These are phyloP conservation scores for Diarsia brunnea DNA, from an alignment of 2,888 invertebrate genomes.

Conservation along the genomic window DNA sequence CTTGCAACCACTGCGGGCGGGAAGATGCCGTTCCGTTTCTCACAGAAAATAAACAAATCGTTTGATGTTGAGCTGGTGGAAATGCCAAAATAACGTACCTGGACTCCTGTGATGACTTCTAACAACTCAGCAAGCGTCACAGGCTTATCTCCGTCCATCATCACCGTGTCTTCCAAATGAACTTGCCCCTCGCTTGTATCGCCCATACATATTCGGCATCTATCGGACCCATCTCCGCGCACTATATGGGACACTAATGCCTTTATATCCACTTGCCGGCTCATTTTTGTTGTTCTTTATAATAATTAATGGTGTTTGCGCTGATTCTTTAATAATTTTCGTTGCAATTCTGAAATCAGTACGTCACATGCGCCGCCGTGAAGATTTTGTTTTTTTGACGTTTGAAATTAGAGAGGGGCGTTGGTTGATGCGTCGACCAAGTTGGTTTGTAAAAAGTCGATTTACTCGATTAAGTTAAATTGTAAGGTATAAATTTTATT, in stretches of 20 bases:
- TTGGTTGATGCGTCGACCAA: not conserved
- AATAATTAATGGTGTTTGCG: slow-evolving; percentile 13
- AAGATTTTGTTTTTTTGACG: slow-evolving; percentile 57
- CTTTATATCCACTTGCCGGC: slow-evolving; percentile 84
- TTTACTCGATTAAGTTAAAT: not conserved
- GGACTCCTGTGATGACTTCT: slow-evolving; percentile 84
- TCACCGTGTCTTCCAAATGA: slow-evolving; percentile 85
- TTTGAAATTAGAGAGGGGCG: slow-evolving; percentile 25
- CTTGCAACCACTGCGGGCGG: slow-evolving; percentile 76
- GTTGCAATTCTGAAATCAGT: slow-evolving; percentile 22
- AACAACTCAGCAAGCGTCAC: slow-evolving; percentile 85
- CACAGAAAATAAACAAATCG: slow-evolving; percentile 82
- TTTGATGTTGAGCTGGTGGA: slow-evolving; percentile 62
- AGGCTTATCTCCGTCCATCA: slow-evolving; percentile 86
- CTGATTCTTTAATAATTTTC: slow-evolving; percentile 27
- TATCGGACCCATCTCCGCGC: slow-evolving; percentile 84
- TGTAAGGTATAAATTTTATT: not conserved
- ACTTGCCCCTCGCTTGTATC: slow-evolving; percentile 87
- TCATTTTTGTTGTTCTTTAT: slow-evolving; percentile 74
- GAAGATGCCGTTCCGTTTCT: slow-evolving; percentile 87
- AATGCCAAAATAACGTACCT: slow-evolving; percentile 75
- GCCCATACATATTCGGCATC: slow-evolving; percentile 88
- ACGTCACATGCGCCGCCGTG: slow-evolving; percentile 48
- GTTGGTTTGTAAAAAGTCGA: not conserved
- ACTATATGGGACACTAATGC: slow-evolving; percentile 87